phyloP scores from a whole-genome alignment of 1,140 invertebrate species.

The Cyclargus thomasi region DNA sequence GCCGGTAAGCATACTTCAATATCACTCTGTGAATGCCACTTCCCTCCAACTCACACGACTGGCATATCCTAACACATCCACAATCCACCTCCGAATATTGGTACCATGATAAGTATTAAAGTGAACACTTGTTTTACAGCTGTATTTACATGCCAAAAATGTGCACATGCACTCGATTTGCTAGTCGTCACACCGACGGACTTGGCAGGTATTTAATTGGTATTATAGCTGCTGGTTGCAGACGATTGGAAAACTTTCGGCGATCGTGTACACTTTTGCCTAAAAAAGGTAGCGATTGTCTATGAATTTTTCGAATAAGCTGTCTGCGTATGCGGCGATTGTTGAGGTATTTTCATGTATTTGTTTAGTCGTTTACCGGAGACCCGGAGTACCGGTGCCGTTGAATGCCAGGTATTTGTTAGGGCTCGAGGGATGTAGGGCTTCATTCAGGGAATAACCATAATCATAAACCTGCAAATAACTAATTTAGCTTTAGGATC shows the following conservation, averaged over 20 bases:
- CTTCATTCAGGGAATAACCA: neutral
- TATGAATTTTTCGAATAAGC: constrained; percentile 35
- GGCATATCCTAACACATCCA: constrained; percentile 29
- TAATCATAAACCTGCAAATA: neutral
- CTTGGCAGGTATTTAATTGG: constrained; percentile 72
- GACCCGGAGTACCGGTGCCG: constrained; percentile 37
- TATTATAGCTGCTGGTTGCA: constrained; percentile 64
- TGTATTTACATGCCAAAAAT: constrained; percentile 63
- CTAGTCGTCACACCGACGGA: constrained; percentile 72
- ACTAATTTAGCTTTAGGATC: constrained; percentile 19
- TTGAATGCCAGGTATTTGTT: constrained; percentile 65
- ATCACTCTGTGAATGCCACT: neutral
- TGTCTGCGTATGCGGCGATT: constrained; percentile 46
- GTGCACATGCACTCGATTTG: constrained; percentile 59
- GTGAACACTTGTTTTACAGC: constrained; percentile 73
- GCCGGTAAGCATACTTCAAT: constrained; percentile 52
- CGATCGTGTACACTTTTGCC: constrained; percentile 30
- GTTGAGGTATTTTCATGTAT: constrained; percentile 60
- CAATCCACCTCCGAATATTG: constrained; percentile 32
- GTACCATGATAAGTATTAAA: constrained; percentile 61
- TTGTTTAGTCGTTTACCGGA: constrained; percentile 46
- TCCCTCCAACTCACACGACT: constrained; percentile 8
- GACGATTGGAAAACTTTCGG: constrained; percentile 40
- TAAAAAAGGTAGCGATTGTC: constrained; percentile 33
- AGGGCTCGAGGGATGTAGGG: constrained; percentile 31